Base-by-base conservation (phyloP, 2,113 vertebrate genomes). In the Cinclus mexicanus region DNA sequence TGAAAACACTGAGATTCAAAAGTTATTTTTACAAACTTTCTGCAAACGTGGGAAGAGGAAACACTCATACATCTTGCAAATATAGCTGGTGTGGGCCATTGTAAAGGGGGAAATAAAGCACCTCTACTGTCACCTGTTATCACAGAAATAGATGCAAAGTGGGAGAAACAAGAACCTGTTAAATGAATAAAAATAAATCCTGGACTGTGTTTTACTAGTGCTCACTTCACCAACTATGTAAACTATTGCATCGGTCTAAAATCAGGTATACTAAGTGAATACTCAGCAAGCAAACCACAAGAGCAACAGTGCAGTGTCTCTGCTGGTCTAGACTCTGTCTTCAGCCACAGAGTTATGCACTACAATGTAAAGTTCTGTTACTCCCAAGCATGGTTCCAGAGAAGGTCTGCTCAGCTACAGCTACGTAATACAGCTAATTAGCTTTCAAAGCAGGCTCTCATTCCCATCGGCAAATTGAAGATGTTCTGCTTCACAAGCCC, bases 301-400 rank as follows among this genome's bases (percentile, higher is more conserved):
- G 84, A 41, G 24, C 25, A 86, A 21, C 6, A 3, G 11, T 44
- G 29, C 10, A 35, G 7, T 52, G 21, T 67, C 20, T 69, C n/a
- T 67, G 22, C 46, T 9, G 5, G 5, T 65, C 26, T 29, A 13
- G 21, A 83, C 26, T 19, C n/a, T 61, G 21, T 12, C 33, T 57
- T 44, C 33, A 76, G 37, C 33, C 7, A 1, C 0, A 0, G 33
- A 65, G 24, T 49, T n/a, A 24, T 5, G 6, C 6, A 4, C 37
- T 14, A 3, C n/a, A n/a, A 1, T 50, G 18, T 47, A 37, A 88
- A 68, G 22, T 29, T 70, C 42, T 83, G 14, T 28, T 67, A 21
- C 49, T 79, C 52, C 17, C 60, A 53, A 65, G 29, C 8, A 14
- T 20, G 33, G 17, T 28, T 91, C 39, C 5, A 3, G n/a, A 86